A percentile compares a stretch with the other conserved stretches of the same genome.
Evolutionary conservation across 2,113 vertebrate species (phyloP).

Genomic region (Rhombomys opimus): DNA sequence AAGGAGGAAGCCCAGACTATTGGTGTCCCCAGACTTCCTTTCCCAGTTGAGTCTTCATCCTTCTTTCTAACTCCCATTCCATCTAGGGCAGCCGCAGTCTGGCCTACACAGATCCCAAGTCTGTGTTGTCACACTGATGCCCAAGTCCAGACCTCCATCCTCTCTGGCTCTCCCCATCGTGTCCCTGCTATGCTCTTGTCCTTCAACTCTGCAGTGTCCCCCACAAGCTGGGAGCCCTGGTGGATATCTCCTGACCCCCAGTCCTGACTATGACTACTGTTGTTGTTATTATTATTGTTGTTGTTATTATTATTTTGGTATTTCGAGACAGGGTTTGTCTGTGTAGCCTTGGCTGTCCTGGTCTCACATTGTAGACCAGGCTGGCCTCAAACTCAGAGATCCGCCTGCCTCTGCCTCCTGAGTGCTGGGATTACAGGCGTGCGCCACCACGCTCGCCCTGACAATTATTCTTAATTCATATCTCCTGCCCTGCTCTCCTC

Average conservation of each 20-base stretch:
- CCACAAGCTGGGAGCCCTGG: not conserved
- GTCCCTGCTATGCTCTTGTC: not conserved
- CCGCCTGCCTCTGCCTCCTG: not conserved
- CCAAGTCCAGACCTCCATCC: not conserved
- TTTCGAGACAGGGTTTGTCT: not conserved
- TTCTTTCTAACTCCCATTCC: no score
- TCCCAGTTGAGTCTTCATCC: not conserved
- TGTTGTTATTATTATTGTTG: not conserved
- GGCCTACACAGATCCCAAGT: not conserved
- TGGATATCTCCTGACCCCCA: no score
- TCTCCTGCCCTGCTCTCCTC: not conserved
- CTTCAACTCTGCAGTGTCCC: no score
- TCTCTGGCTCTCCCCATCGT: no score
- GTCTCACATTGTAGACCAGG: not conserved
- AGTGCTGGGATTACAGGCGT: not conserved
- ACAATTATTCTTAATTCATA: not conserved
- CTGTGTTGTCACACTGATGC: no score
- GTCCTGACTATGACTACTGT: no score
- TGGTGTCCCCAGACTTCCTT: not conserved
- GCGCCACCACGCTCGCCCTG: not conserved
- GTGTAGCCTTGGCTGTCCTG: not conserved
- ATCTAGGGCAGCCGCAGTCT: not conserved
- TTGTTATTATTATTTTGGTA: not conserved
- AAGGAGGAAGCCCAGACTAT: slow-evolving; percentile 23
- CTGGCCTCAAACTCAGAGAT: not conserved